These are phyloP conservation scores for Athripsodes cinereus DNA, from an alignment of 2,888 invertebrate species.

Conservation along the genomic window DNA sequence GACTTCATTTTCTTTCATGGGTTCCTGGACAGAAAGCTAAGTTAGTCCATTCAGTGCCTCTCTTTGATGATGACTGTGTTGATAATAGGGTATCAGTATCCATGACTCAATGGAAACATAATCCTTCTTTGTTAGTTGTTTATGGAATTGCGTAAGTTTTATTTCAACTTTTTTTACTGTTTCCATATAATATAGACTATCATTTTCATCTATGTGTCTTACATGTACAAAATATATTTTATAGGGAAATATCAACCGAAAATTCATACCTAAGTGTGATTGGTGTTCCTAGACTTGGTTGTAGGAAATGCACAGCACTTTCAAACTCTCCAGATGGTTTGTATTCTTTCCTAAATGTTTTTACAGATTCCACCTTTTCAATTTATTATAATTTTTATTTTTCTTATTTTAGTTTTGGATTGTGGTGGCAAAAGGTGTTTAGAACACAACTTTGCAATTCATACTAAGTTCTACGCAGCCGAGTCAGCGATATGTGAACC, in stretches of 20 bases:
- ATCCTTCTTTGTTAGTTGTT: conserved; percentile 52
- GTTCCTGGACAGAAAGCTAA: conserved; percentile 42
- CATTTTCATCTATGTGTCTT: background rate
- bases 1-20: conserved; percentile 47
- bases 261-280: conserved; percentile 49
- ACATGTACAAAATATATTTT: conserved; percentile 5
- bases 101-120: conserved; percentile 59
- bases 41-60: conserved; percentile 49
- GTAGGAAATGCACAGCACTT: conserved; percentile 53
- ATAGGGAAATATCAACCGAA: conserved; percentile 46
- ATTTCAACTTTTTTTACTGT: background rate
- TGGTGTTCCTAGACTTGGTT: conserved; percentile 57
- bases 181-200: background rate
- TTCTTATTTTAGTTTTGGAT: conserved; percentile 39
- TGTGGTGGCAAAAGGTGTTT: conserved; percentile 69
- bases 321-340: conserved; percentile 46
- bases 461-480: conserved; percentile 86
- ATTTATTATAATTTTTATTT: background rate
- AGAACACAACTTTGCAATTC: conserved; percentile 85
- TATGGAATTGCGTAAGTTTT: conserved; percentile 52
- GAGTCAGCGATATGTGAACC: conserved; percentile 75
- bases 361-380: background rate
- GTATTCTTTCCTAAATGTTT: conserved; percentile 15
- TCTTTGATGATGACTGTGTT: conserved; percentile 56
- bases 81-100: conserved; percentile 55